Evolutionary conservation across 2,113 vertebrate species (phyloP).

Genomic region (Meles meles): DNA sequence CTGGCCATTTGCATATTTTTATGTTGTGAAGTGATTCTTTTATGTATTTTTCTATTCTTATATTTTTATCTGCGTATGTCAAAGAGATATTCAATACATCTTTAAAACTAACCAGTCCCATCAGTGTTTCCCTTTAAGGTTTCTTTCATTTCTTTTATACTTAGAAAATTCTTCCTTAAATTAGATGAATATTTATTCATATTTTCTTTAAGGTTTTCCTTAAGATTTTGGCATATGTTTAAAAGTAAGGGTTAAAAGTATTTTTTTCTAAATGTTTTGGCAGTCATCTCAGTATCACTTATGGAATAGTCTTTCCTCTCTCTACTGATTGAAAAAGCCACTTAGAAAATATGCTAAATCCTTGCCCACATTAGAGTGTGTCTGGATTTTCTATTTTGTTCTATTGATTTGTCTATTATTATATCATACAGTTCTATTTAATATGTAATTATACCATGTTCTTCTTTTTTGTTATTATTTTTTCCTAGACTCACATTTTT

Average conservation of each 20-base stretch:
- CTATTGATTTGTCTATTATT: background rate
- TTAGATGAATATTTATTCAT: constrained; percentile 6
- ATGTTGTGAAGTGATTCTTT: constrained; percentile 38
- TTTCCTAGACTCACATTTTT: background rate
- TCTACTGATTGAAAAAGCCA: background rate
- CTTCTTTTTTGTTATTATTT: background rate
- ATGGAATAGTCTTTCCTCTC: constrained; percentile 1
- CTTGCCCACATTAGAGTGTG: background rate
- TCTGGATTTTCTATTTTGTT: constrained; percentile 7
- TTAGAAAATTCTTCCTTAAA: background rate
- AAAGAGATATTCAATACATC: background rate
- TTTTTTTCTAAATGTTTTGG: constrained; percentile 1
- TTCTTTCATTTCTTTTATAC: constrained; percentile 40
- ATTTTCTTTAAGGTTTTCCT: background rate
- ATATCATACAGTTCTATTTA: background rate
- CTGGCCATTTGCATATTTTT: background rate
- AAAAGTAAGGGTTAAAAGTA: background rate
- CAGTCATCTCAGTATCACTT: constrained; percentile 2
- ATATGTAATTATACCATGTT: background rate
- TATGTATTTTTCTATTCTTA: background rate
- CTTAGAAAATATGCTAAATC: background rate
- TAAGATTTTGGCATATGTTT: background rate
- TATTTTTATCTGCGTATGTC: background rate
- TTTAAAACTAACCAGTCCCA: background rate
- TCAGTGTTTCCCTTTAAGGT: background rate